Base-by-base conservation (phyloP, 2,888 invertebrate species). In the Lamellibrachia satsuma region DNA sequence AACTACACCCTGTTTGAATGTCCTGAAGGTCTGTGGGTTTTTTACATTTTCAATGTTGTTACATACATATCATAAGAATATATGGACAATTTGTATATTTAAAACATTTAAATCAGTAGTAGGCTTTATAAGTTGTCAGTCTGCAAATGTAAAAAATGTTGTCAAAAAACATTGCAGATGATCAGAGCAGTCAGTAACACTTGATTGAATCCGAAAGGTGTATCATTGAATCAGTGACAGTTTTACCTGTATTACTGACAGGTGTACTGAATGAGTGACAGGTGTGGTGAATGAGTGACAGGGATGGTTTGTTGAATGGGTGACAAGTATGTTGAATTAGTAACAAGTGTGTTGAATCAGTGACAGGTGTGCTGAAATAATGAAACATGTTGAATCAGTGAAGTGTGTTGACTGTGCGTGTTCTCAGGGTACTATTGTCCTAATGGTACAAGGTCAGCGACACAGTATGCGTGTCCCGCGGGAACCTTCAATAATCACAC, bases 401-500 rank as follows among this genome's bases (percentile, higher is more conserved):
- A 9, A 52, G 22, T 91, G 7, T 91, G 52, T 52, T 11, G 39
- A 27, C 39, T 39, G 39, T 52, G 9, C 39, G 11, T 91, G 91
- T 52, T 91, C 52, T 15, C 52, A 94, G 95, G 96, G 39, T 94
- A 95, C 93, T 96, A 95, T 93, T 96, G 96, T 92, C 95, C 95
- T 0, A 94, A 94, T 90, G 95, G 95, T 92, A 96, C 96, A 7
- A 95, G 94, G 8, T 93, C 93, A 52, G 93, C 95, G 7, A 94
- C 93, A 1, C 92, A 95, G 93, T 95, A 93, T 93, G 96, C 96
- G 39, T 96, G 96, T 92, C 96, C 95, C 11, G 92, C 93, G 11
- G 96, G 96, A 52, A 96, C 95, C 1, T 96, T 95, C 94, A 96
- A 95, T 94, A 95, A 96, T 93, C 94, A 93, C 92, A 96, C 95